Percentiles rank a stretch among this genome's conserved stretches.
phyloP scores from a whole-genome alignment of 2,113 vertebrate species.

The Hyla sarda region DNA sequence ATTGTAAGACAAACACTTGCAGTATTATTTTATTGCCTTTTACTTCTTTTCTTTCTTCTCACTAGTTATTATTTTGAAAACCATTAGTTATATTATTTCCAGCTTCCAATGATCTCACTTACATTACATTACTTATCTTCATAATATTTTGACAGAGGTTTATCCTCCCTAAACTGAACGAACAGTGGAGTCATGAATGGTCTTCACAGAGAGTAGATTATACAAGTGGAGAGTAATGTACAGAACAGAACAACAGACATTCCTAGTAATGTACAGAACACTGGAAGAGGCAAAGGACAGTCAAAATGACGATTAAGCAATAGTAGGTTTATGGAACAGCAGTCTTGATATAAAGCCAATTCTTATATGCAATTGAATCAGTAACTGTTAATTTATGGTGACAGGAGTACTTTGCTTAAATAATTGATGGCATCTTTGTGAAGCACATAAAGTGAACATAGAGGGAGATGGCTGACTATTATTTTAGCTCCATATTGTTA shows the following conservation, averaged over 20 bases:
- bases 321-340: neutral
- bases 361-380: neutral
- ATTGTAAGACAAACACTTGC: no score
- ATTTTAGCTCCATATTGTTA: constrained; percentile 20
- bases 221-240: neutral
- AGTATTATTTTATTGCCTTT: no score
- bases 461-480: constrained; percentile 12
- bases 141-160: no score
- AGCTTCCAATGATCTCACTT: no score
- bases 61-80: no score
- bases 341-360: neutral
- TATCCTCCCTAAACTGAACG: no score
- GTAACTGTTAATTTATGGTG: constrained; percentile 5
- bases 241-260: no score
- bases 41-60: no score
- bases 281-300: neutral
- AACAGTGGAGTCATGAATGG: neutral
- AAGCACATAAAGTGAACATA: constrained; percentile 12
- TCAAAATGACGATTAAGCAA: neutral
- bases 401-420: constrained; percentile 21
- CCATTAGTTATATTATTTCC: no score
- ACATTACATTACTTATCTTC: no score
- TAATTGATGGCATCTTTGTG: constrained; percentile 18
- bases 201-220: neutral
- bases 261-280: neutral